A percentile compares a stretch with the other conserved stretches of the same genome.
phyloP scores from a whole-genome alignment of 35 echinoderm and acorn worm genomes.

The Antedon bifida region DNA sequence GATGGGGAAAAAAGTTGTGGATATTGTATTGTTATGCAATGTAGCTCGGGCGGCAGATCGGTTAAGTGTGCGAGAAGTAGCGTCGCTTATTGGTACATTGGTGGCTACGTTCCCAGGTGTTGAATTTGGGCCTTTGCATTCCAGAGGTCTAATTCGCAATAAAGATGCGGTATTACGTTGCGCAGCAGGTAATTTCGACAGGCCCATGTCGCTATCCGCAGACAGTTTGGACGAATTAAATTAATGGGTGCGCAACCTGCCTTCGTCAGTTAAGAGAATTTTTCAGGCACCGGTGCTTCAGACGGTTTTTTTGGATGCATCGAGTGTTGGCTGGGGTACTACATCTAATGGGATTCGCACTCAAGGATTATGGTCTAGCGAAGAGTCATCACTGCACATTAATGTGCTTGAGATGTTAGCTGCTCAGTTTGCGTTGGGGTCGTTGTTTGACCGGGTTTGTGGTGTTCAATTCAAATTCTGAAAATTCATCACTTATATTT shows the following conservation, averaged over 20 bases:
- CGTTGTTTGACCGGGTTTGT: slow-evolving; percentile 6
- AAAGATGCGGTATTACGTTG: neutral
- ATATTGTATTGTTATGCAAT: neutral
- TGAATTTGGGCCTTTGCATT: slow-evolving; percentile 14
- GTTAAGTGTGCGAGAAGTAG: neutral
- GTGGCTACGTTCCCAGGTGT: slow-evolving; percentile 15
- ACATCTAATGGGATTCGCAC: neutral
- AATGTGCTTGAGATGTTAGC: slow-evolving; percentile 16
- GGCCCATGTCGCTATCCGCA: slow-evolving; percentile 1
- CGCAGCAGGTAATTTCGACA: slow-evolving; percentile 4
- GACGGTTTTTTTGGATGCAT: neutral
- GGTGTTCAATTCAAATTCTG: too few species aligned
- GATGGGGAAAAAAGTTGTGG: neutral
- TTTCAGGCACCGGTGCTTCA: neutral
- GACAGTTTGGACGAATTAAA: neutral
- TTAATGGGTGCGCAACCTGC: neutral
- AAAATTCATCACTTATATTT: too few species aligned
- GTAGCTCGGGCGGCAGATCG: neutral
- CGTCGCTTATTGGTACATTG: neutral
- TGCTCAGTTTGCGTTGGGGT: neutral
- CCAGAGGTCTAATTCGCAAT: slow-evolving; percentile 6
- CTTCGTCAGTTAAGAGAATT: neutral
- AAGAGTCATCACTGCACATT: neutral
- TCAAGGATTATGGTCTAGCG: neutral
- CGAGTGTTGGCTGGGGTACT: slow-evolving; percentile 4